Evolutionary conservation across 2,797 vertebrate genomes (phyloP).

Genomic region (Tangara arthus): DNA sequence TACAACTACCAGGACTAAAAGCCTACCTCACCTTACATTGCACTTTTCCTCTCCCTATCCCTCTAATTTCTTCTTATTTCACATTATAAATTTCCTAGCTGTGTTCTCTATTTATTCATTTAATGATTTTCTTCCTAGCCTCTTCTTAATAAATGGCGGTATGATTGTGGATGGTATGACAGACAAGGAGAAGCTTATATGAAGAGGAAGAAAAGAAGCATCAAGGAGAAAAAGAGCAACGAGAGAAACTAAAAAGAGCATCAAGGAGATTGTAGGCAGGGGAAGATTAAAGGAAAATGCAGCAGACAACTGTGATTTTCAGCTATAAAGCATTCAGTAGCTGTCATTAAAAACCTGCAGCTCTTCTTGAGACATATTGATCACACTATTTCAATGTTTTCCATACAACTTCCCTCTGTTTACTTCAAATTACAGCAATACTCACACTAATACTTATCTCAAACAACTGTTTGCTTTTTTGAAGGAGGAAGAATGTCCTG

Average conservation of each 20-base stretch:
- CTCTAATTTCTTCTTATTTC: background rate
- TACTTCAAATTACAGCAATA: background rate
- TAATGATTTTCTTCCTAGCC: background rate
- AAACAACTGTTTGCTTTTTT: background rate
- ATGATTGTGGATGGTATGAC: background rate
- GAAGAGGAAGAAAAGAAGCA: background rate
- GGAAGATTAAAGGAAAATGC: slow-evolving; percentile 43
- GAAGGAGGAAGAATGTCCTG: background rate
- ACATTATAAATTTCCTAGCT: background rate
- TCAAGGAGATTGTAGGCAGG: background rate
- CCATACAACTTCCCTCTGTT: background rate
- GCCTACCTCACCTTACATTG: background rate
- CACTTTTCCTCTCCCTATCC: background rate
- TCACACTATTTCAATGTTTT: background rate
- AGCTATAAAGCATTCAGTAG: slow-evolving; percentile 18
- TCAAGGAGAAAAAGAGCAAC: slow-evolving; percentile 11
- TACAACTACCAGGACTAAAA: background rate
- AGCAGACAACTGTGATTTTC: slow-evolving; percentile 5
- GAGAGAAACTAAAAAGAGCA: background rate
- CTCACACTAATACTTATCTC: background rate
- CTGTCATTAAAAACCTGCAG: slow-evolving; percentile 18
- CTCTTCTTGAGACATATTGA: slow-evolving; percentile 28
- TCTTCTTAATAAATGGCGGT: background rate
- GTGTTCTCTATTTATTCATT: background rate
- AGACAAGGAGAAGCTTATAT: background rate